Conservation (phyloP, 1,140 invertebrate genomes). For the Lanistes nyassanus region DNA sequence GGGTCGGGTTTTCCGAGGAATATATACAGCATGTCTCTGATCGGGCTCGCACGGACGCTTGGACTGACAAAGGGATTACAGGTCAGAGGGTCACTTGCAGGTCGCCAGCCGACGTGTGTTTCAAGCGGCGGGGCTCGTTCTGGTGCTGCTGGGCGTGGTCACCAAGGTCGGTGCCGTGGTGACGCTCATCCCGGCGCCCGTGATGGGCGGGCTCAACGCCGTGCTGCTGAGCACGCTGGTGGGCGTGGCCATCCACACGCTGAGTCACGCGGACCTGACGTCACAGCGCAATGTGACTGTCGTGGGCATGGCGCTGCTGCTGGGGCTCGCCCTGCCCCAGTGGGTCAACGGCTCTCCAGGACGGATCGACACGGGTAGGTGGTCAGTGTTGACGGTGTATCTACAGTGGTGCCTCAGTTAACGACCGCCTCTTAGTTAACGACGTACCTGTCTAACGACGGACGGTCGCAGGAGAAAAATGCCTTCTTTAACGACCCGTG, state of each 20-base stretch:
- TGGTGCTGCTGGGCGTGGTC: slow-evolving; percentile 75
- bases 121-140: slow-evolving; percentile 80
- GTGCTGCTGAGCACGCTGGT: slow-evolving; percentile 4
- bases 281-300: slow-evolving; percentile 42
- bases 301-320: slow-evolving; percentile 61
- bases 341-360: slow-evolving; percentile 40
- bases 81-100: no score
- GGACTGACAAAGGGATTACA: no score
- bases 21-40: no score
- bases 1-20: no score
- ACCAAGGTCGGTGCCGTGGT: slow-evolving; percentile 87
- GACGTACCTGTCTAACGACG: not conserved
- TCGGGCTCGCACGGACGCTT: no score
- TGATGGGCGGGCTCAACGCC: slow-evolving; percentile 75
- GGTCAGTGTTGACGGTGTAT: not conserved
- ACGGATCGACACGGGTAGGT: slow-evolving; percentile 31
- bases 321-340: slow-evolving; percentile 56
- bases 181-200: slow-evolving; percentile 86
- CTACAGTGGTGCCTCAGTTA: no score
- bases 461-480: no score
- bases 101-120: slow-evolving; percentile 48
- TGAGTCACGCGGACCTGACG: slow-evolving; percentile 47
- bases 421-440: no score
- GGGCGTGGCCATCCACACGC: slow-evolving; percentile 15
- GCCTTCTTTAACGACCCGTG: no score